Percentiles rank a stretch among this genome's conserved stretches.
phyloP scores from a whole-genome alignment of 2,888 invertebrate species.

The Campaea margaritaria region DNA sequence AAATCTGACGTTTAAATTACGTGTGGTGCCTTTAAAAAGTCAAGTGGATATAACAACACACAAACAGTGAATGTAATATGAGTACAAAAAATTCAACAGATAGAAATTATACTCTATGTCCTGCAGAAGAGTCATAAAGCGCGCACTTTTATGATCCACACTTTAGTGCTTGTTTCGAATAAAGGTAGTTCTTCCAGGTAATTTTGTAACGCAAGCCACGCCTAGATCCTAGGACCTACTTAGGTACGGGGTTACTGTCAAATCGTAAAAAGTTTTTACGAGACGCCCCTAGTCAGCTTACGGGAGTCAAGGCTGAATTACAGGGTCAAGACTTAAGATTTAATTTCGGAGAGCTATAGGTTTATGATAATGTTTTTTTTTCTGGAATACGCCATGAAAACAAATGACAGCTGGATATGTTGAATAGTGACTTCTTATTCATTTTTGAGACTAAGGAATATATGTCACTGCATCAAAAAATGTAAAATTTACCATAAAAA shows the following conservation, averaged over 20 bases:
- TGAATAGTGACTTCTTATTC: neutral
- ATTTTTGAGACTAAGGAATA: no score
- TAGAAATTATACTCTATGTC: neutral
- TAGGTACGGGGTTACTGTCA: conserved; percentile 19
- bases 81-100: neutral
- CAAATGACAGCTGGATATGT: neutral
- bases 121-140: conserved; percentile 21
- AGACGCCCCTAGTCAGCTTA: conserved; percentile 19
- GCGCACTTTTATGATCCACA: conserved; percentile 21
- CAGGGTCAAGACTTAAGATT: conserved; percentile 12
- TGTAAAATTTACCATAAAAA: no score
- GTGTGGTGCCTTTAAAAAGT: no score
- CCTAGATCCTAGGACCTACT: conserved; percentile 15
- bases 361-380: neutral
- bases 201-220: conserved; percentile 22
- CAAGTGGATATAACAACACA: no score
- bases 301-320: conserved; percentile 5
- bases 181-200: conserved; percentile 31
- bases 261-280: conserved; percentile 38
- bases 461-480: no score
- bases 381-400: neutral
- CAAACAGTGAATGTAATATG: neutral
- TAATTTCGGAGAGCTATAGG: conserved; percentile 10
- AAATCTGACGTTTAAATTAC: no score
- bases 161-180: conserved; percentile 32